A percentile compares a stretch with the other conserved stretches of the same genome.
Conservation (phyloP, 1,140 invertebrate species). For the Artemia franciscana region DNA sequence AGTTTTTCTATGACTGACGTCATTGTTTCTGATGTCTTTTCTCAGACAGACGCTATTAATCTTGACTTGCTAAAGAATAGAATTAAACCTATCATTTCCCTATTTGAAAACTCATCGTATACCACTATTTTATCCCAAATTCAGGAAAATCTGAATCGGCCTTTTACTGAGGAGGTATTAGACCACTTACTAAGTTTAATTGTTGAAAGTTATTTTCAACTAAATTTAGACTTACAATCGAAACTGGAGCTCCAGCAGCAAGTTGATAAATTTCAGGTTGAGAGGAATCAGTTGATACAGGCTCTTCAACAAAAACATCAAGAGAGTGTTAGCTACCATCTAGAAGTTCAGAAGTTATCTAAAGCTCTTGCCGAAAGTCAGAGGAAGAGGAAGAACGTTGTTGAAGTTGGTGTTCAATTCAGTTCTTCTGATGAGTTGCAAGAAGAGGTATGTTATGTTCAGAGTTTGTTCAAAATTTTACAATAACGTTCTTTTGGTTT, state of each 20-base stretch:
- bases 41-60: no score
- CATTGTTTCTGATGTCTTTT: no score
- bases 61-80: no score
- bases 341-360: constrained; percentile 51
- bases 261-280: constrained; percentile 20
- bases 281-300: constrained; percentile 47
- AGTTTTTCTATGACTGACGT: no score
- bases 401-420: background rate
- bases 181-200: background rate
- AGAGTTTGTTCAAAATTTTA: no score
- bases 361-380: constrained; percentile 1
- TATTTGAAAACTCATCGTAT: no score
- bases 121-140: no score
- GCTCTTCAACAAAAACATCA: constrained; percentile 52
- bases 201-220: background rate
- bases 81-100: no score
- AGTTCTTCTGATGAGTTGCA: background rate
- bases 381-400: background rate
- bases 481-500: no score
- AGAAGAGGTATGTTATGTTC: background rate
- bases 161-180: no score
- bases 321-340: constrained; percentile 54
- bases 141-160: no score
- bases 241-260: constrained; percentile 20
- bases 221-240: constrained; percentile 15